Conservation (phyloP, 2,888 invertebrate species). For the Lottia gigantea region DNA sequence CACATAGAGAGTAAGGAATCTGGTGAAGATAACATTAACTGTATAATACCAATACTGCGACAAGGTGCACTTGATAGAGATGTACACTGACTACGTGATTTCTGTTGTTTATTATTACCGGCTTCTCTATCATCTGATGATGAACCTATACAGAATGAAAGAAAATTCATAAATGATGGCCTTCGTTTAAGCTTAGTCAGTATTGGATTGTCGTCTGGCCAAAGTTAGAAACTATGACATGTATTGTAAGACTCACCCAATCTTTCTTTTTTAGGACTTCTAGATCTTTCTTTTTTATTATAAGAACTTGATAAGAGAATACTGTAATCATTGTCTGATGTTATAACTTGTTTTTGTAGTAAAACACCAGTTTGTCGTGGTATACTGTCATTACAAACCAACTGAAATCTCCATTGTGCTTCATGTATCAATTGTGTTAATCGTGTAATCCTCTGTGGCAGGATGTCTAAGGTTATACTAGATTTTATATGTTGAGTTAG, state of each 20-base stretch:
- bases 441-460: conserved; percentile 67
- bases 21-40: conserved; percentile 78
- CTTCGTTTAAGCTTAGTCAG: too few relatives aligned
- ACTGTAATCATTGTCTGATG: conserved; percentile 35
- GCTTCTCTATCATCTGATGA: too few relatives aligned
- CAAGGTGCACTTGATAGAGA: not conserved
- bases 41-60: conserved; percentile 41
- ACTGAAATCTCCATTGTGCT: conserved; percentile 79
- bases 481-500: conserved; percentile 45
- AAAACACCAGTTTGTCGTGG: conserved; percentile 49
- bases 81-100: not conserved
- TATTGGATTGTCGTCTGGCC: too few relatives aligned
- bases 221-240: too few relatives aligned
- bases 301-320: conserved; percentile 20
- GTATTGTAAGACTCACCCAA: conserved; percentile 21
- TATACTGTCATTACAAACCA: conserved; percentile 70
- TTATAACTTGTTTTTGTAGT: conserved; percentile 40
- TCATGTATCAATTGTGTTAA: conserved; percentile 74
- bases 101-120: too few relatives aligned
- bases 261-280: conserved; percentile 26
- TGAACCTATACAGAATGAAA: too few relatives aligned
- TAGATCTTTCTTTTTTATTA: conserved; percentile 21
- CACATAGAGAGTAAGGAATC: conserved; percentile 82
- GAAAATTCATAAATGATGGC: too few relatives aligned
- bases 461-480: conserved; percentile 40